Base-by-base conservation (phyloP, 2,113 vertebrate species). In the Aldabrachelys gigantea region DNA sequence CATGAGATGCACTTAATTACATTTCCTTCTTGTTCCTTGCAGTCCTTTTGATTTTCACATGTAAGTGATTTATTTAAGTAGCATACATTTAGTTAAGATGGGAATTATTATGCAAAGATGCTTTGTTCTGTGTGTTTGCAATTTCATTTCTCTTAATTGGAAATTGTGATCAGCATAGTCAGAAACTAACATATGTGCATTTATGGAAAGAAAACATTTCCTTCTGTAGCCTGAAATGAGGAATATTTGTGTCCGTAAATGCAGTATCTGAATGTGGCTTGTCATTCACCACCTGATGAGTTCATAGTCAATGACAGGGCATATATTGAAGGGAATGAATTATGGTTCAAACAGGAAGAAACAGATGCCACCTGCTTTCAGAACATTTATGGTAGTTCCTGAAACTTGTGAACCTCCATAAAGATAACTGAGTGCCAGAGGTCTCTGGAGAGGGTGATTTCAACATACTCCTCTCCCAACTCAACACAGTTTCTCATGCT, bases 261-360 rank as follows among this genome's bases (percentile, higher is more conserved):
- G 49, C 47, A 12, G 1, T 54, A 72, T 59, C 81, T 52, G 83
- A 89, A 84, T 44, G 5, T 83, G 65, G 81, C 90, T 89, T 88
- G 10, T 76, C 80, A 53, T 7, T 85, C 84, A 69, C 88, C 90
- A 90, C 87, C 11, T 16, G 17, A 53, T 59, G 86, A 90, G 41
- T 96, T 97, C 96, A 96, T 96, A 95, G 96, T 95, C 91, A 94
- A 78, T 78, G 75, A 44, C 24, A 47, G 75, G 75, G 41, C 22
- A 25, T 78, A 47, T 25, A 97, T 92, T 83, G 0, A 82, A 94
- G 94, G 95, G 94, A 94, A 85, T 96, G 95, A 96, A 88, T 87
- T 92, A 9, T 95, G 93, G 94, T 94, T 97, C 93, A 95, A 91
- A 59, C 84, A 91, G 44, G 83, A 92, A 94, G 89, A 6, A 89